phyloP scores from a whole-genome alignment of 2,888 invertebrate genomes.

The Sarcophaga carnaria region DNA sequence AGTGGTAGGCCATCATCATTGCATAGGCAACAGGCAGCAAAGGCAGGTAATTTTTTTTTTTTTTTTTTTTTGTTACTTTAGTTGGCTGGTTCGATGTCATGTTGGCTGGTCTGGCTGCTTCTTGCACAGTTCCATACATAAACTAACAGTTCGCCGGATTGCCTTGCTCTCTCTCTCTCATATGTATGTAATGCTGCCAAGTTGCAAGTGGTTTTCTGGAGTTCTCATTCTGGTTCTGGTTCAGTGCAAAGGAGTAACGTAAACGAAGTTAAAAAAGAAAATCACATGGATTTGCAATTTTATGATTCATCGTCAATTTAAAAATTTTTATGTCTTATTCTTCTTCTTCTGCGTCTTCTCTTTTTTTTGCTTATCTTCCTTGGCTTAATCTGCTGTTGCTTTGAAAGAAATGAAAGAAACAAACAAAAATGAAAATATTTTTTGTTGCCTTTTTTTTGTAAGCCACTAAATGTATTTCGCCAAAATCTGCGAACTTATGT shows the following conservation, averaged over 20 bases:
- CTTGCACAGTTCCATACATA: not conserved
- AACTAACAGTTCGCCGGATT: slow-evolving; percentile 12
- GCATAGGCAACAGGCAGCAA: slow-evolving; percentile 36
- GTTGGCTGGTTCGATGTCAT: slow-evolving; percentile 27
- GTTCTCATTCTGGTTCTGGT: slow-evolving; percentile 36
- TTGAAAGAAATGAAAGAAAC: not conserved
- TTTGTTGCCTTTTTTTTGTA: slow-evolving; percentile 29
- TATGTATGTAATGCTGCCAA: slow-evolving; percentile 12
- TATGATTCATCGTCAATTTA: slow-evolving; percentile 68
- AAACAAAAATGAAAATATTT: slow-evolving; percentile 25
- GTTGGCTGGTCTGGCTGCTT: not conserved
- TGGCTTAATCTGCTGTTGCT: not conserved
- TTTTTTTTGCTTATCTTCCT: not conserved
- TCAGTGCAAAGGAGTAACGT: slow-evolving; percentile 15
- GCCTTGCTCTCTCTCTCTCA: slow-evolving; percentile 5
- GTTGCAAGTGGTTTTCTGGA: slow-evolving; percentile 19
- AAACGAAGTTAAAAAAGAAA: slow-evolving; percentile 22
- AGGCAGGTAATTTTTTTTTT: slow-evolving; percentile 9
- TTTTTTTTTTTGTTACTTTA: slow-evolving; percentile 9
- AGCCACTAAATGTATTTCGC: slow-evolving; percentile 50
- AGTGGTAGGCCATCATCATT: not conserved
- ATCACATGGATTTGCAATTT: slow-evolving; percentile 67
- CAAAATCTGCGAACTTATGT: not conserved
- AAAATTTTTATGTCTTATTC: slow-evolving; percentile 68
- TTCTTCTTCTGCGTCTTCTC: slow-evolving; percentile 34